These are phyloP conservation scores for Peromyscus polionotus DNA, from an alignment of 2,113 vertebrate genomes.

Conservation along the genomic window DNA sequence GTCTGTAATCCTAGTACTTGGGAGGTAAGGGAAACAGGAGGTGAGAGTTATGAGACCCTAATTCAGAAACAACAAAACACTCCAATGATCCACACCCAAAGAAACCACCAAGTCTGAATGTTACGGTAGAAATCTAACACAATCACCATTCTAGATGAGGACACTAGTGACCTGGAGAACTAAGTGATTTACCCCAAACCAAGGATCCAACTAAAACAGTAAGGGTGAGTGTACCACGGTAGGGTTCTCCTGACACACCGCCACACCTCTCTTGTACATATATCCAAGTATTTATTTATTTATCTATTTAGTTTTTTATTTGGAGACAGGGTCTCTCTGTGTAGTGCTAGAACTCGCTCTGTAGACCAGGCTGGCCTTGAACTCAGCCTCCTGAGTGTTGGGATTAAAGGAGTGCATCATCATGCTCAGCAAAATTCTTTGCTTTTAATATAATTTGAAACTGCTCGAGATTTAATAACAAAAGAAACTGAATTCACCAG, in stretches of 20 bases:
- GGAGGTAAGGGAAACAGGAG: background rate
- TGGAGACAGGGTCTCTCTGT: background rate
- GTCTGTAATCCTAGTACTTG: background rate
- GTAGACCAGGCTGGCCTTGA: background rate
- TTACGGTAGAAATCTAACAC: background rate
- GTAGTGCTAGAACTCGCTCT: background rate
- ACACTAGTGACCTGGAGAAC: slow-evolving; percentile 4
- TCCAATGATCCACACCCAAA: background rate
- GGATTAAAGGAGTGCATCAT: background rate
- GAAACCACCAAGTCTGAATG: background rate
- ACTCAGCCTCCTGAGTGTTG: background rate
- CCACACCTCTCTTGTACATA: background rate
- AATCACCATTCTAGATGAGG: background rate
- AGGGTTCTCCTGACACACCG: background rate
- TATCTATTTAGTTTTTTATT: too few relatives aligned
- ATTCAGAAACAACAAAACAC: background rate
- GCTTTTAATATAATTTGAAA: slow-evolving; percentile 27
- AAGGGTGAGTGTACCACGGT: background rate
- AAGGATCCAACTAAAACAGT: background rate
- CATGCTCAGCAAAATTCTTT: background rate
- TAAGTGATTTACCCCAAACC: slow-evolving; percentile 4
- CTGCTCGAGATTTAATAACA: background rate
- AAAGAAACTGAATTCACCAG: slow-evolving; percentile 27
- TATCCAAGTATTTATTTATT: background rate
- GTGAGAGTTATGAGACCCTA: background rate